Evolutionary conservation across 2,113 vertebrate species (phyloP).

Genomic region (Actenoides hombroni): DNA sequence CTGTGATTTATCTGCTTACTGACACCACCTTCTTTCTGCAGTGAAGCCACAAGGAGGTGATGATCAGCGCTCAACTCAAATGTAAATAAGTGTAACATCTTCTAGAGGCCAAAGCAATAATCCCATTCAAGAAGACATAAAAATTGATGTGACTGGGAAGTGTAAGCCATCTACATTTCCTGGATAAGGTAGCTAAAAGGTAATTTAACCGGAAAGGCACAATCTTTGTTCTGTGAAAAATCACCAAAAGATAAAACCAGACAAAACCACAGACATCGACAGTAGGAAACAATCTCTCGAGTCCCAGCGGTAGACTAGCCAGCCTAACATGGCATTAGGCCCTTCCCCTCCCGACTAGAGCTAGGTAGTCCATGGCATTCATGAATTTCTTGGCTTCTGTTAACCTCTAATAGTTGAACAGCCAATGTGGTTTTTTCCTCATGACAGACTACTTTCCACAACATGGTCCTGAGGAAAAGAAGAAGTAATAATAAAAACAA

Average conservation of each 20-base stretch:
- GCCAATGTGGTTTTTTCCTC: not conserved
- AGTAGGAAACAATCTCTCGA: not conserved
- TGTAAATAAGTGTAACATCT: slow-evolving; percentile 12
- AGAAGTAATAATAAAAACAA: not conserved
- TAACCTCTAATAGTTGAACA: not conserved
- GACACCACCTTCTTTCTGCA: not conserved
- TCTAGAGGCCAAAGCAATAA: slow-evolving; percentile 12
- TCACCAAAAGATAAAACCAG: not conserved
- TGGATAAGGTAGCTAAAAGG: not conserved
- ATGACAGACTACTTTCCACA: not conserved
- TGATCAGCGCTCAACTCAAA: not conserved
- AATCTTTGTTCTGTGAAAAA: not conserved
- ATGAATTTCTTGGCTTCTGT: not conserved
- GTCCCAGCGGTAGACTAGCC: not conserved
- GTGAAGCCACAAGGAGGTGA: not conserved
- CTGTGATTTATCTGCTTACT: slow-evolving; percentile 28
- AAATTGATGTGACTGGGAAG: not conserved
- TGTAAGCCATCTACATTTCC: not conserved
- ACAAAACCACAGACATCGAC: not conserved
- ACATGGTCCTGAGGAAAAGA: not conserved
- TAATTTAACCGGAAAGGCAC: not conserved
- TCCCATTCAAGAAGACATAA: not conserved
- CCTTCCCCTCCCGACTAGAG: not conserved
- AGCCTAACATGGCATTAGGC: not conserved
- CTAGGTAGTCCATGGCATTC: not conserved